Percentiles rank a stretch among this genome's conserved stretches.
phyloP scores from a whole-genome alignment of 2,797 vertebrate species.

The Bradypodion pumilum region DNA sequence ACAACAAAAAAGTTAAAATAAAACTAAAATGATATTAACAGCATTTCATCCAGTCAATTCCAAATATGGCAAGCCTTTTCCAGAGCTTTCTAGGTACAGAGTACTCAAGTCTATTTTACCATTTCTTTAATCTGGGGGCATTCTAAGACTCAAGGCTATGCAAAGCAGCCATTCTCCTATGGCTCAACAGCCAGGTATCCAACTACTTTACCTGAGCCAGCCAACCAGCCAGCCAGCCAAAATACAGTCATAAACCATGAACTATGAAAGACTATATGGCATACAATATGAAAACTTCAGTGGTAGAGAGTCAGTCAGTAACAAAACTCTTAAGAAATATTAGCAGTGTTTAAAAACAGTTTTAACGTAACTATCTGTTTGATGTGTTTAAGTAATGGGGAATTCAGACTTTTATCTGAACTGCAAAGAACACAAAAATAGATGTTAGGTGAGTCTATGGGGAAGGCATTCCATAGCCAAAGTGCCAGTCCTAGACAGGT shows the following conservation, averaged over 20 bases:
- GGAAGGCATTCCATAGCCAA: not conserved
- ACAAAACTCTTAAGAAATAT: not conserved
- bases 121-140: no score
- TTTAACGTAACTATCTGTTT: not conserved
- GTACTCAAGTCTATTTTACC: no score
- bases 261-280: not conserved
- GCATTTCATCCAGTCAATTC: no score
- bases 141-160: no score
- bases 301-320: not conserved
- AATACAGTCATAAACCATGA: not conserved
- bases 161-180: no score
- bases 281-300: not conserved
- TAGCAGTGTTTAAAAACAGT: not conserved
- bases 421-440: not conserved
- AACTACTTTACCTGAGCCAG: no score
- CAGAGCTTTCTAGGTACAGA: no score
- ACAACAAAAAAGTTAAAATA: not conserved
- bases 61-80: no score
- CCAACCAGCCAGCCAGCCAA: not conserved
- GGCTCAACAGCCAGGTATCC: no score
- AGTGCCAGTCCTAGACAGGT: not conserved
- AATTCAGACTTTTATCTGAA: not conserved
- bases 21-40: no score
- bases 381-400: not conserved
- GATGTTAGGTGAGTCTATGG: not conserved